Conservation (phyloP, 2,888 invertebrate species). For the Syrista parreyssii region DNA sequence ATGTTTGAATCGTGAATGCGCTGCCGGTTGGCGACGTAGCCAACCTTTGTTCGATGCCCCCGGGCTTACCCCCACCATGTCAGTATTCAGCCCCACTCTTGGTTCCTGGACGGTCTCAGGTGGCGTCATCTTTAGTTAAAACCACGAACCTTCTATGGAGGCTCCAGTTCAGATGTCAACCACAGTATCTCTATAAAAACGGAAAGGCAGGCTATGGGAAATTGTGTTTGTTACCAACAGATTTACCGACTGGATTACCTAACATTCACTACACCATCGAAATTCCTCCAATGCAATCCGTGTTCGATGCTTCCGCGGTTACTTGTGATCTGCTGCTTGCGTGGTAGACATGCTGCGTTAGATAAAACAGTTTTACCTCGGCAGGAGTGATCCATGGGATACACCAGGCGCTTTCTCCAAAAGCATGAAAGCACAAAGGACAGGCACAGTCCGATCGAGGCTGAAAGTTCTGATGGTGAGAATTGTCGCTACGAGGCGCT, state of each 20-base stretch:
- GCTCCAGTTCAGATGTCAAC: neutral
- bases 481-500: neutral
- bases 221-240: neutral
- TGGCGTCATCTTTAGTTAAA: neutral
- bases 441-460: neutral
- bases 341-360: neutral
- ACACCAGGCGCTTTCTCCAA: neutral
- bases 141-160: neutral
- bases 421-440: neutral
- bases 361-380: neutral
- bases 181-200: neutral
- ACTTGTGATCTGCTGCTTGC: neutral
- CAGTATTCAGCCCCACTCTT: neutral
- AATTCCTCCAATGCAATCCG: neutral
- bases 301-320: neutral
- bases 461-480: neutral
- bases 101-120: neutral
- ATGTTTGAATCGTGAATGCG: constrained; percentile 69
- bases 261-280: neutral
- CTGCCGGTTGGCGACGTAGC: constrained; percentile 47
- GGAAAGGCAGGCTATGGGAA: neutral
- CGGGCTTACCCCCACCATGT: constrained; percentile 32
- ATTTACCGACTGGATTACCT: neutral
- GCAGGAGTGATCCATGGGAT: neutral
- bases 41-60: constrained; percentile 60